Evolutionary conservation across 2,888 invertebrate genomes (phyloP), one percentile per base, ranked within the genome.

Genomic region (Conops quadrifasciatus): DNA sequence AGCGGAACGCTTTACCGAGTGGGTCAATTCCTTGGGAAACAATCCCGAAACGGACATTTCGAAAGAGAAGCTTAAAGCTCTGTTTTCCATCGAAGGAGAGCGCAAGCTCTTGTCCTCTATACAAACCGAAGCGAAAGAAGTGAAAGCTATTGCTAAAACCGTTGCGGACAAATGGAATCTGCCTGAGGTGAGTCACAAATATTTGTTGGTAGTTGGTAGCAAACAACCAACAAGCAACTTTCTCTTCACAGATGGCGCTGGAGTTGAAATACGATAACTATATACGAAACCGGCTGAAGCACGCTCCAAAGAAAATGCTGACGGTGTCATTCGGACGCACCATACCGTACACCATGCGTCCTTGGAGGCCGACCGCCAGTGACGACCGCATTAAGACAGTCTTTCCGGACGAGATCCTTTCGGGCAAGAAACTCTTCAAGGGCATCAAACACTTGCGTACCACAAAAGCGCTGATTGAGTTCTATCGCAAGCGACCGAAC

Each of bases 361-460:
- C 81, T 2, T 82, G 82, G 81, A 45, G 78, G 7, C 82, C 80
- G 15, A 70, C 78, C 0, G 76, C 80, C 1, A 74, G 74, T 4
- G 81, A 81, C 67, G 77, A 75, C 0, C 75, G 76, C n/a, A 82
- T 84, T n/a, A 78, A 80, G 43, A 82, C 83, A 5, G 79, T 82
- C 2, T 86, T 81, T 65, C 85, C 86, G 0, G 78, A 79, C 4
- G 84, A 85, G 51, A 68, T 86, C 9, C 76, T 81, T 1, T 80
- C 83, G 1, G 79, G 82, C 2, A 79, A 84, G 64, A 80, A 80
- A 71, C 77, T 86, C 13, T 86, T 86, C 67, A 82, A 84, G 36
- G 86, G 86, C 66, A 86, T 86, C 19, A 79, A 81, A 0, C 85
- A 86, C 76, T 77, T 86, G 60, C 81, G 84, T 36, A 83, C 85